Base-by-base conservation (phyloP, 2,888 invertebrate species). In the Yponomeuta malinellus region DNA sequence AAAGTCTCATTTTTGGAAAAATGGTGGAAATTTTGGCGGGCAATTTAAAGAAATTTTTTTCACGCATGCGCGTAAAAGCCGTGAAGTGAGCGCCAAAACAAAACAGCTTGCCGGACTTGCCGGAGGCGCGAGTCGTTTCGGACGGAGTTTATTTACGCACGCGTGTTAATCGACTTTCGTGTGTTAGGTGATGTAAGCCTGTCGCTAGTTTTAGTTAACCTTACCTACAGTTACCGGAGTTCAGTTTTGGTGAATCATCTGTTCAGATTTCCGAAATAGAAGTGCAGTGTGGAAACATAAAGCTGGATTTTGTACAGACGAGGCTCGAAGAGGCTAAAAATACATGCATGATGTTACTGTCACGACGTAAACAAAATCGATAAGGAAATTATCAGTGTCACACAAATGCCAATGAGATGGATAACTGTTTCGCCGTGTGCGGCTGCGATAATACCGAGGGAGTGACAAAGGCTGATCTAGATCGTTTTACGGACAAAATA, bases 401-500 rank as follows among this genome's bases (percentile, higher is more conserved):
- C 73, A 74, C 76, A 81, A 81, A 86, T 84, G 82, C 82, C 74
- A 78, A 72, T 77, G 87, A 79, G 78, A 92, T 92, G 92, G 91
- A 89, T 80, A 86, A 89, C 78, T 92, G 93, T 86, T 90, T 92
- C 75, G 84, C 81, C 74, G 87, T 87, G 70, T 93, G 91, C 81
- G 87, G 90, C 77, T 92, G 90, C 79, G 88, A 89, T 74, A 86
- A 87, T 74, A 81, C 82, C 69, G 89, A 89, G 79, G 86, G 87
- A 70, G 80, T 92, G 72, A 89, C 89, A 66, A 89, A 86, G 78
- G 83, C 90, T 9, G 93, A 93, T 77, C 87, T 92, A 75, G 93
- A 93, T 76, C 87, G 92, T 64, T 93, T 85, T 74, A 92, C 92
- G 71, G 93, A 93, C 76, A 90, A 84, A 80, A 90, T 93, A 74